A percentile compares a stretch with the other conserved stretches of the same genome.
These are phyloP conservation scores for human (Homo sapiens) DNA, from an alignment of 2,113 vertebrate species.

Conservation along the genomic window DNA sequence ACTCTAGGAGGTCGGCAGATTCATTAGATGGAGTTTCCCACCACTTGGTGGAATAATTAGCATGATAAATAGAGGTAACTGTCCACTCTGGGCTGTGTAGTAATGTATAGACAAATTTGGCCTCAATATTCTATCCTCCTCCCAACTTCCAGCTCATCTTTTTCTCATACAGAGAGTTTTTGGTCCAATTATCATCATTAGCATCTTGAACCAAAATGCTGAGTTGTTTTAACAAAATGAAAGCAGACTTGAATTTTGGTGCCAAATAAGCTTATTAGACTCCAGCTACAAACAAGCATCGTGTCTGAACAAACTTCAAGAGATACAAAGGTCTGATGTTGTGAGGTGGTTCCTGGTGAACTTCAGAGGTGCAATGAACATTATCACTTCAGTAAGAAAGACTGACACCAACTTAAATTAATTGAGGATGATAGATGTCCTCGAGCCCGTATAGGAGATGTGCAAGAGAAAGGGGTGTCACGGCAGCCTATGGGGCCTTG, in stretches of 20 bases:
- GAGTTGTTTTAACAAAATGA: conserved; percentile 48
- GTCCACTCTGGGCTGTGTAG: not conserved
- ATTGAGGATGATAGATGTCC: not conserved
- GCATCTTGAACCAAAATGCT: conserved; percentile 62
- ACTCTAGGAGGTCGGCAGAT: not conserved
- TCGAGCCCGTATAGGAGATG: not conserved
- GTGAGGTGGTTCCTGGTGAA: not conserved
- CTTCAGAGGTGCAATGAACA: not conserved
- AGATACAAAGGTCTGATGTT: not conserved
- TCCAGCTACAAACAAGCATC: not conserved
- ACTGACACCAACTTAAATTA: not conserved
- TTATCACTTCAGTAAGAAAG: not conserved
- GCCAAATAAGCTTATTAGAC: conserved; percentile 40
- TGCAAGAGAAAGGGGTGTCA: not conserved
- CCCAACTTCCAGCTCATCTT: conserved; percentile 35
- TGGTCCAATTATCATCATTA: conserved; percentile 48
- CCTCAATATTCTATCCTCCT: not conserved
- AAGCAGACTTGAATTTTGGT: conserved; percentile 40
- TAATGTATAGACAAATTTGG: not conserved
- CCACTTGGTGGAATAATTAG: conserved; percentile 13
- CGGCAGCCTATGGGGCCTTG: not conserved
- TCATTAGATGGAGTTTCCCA: conserved; percentile 25
- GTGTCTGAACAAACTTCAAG: not conserved
- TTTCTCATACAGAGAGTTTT: conserved; percentile 50
- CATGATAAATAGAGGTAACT: not conserved